Evolutionary conservation across 2,888 invertebrate species (phyloP), one percentile per base, ranked within the genome.

Genomic region (Mythimna albipuncta): DNA sequence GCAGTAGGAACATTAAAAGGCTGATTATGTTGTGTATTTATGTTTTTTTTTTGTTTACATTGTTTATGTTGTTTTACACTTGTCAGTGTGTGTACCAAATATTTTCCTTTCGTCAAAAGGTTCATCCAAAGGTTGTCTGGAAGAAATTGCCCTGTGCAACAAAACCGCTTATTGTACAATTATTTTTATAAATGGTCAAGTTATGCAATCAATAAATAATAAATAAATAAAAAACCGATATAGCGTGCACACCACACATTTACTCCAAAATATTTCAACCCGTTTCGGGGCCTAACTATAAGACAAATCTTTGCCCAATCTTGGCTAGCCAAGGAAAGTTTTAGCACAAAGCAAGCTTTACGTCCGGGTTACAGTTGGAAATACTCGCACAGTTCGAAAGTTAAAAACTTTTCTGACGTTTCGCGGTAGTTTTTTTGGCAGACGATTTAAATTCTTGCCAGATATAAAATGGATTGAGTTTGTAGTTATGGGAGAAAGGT

Each of bases 401-500:
- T 78, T 83, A 19, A 52, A 47, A 80, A 69, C 64, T 72, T 70
- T 58, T 68, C 55, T 44, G 65, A 66, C 62, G 61, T 76, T 74
- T 67, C 55, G 50, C 35, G 21, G 50, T 50, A 55, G 26, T 74
- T 69, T 35, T 72, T 69, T 21, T 68, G 65, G 19, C 32, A 44
- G 41, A 50, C 19, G 10, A 0, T 69, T 84, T 84, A 74, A 74
- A 73, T 54, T 69, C 54, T 65, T 68, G 79, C 69, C 84, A 86
- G 70, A 21, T 65, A 70, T 67, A 61, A 64, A 63, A 55, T 66
- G 10, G 19, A 62, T 55, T 50, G 21, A 58, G 38, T 67, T 75
- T 58, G n/a, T 69, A 66, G 69, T 72, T 76, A 32, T 5, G 13
- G 4, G 47, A 73, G 55, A 35, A 26, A 26, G 26, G 26, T 26